Percentiles rank a stretch among this genome's conserved stretches.
Conservation (phyloP, 2,888 invertebrate species). For the Spialia ferax region DNA sequence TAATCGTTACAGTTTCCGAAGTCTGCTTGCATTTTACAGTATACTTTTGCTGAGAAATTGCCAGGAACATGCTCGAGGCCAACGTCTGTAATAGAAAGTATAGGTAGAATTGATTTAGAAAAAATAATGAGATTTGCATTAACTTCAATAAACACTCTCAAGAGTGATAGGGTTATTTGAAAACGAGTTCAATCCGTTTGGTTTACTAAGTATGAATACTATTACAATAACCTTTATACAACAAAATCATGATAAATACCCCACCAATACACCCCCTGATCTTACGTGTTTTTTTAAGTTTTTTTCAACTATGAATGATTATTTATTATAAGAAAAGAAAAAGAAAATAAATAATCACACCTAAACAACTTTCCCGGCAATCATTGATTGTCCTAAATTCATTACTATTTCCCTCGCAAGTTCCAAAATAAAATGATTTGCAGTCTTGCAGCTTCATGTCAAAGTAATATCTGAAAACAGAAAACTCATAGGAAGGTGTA, state of each 20-base stretch:
- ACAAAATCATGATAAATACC: no score
- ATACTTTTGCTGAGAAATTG: conserved; percentile 10
- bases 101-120: background rate
- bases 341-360: conserved; percentile 12
- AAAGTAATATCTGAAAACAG: conserved; percentile 18
- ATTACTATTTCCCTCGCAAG: conserved; percentile 10
- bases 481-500: no score
- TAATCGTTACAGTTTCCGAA: conserved; percentile 24
- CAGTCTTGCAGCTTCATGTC: conserved; percentile 19
- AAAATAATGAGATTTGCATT: background rate
- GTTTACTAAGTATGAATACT: no score
- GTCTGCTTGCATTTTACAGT: conserved; percentile 26
- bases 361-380: conserved; percentile 18
- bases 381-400: background rate
- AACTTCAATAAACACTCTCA: no score
- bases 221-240: no score
- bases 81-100: background rate
- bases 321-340: no score
- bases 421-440: conserved; percentile 13
- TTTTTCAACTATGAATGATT: no score
- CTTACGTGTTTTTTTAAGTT: no score
- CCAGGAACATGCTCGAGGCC: background rate
- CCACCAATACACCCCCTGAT: no score
- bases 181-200: no score
- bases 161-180: no score